Evolutionary conservation across 1,140 invertebrate genomes (phyloP).

Genomic region (Dolichoris vasculosae): DNA sequence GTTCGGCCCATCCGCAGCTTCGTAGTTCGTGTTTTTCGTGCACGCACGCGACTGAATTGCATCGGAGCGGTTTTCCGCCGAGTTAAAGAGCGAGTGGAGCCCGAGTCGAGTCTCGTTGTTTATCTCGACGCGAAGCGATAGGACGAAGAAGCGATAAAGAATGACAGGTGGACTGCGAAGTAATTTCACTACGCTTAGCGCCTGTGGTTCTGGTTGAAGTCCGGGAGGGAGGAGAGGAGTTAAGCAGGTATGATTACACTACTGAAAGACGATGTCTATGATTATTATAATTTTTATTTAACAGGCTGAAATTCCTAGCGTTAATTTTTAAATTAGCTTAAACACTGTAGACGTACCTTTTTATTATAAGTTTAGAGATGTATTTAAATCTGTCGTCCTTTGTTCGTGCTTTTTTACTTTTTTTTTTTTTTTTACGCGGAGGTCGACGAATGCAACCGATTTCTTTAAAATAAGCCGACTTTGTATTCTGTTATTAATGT

Average conservation of each 20-base stretch:
- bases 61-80: background rate
- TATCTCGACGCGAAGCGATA: background rate
- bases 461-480: background rate
- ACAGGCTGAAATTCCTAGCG: background rate
- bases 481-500: background rate
- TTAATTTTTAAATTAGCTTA: background rate
- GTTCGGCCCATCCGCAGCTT: background rate
- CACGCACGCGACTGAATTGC: background rate
- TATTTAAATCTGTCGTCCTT: background rate
- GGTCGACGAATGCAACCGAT: background rate
- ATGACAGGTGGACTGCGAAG: conserved; percentile 8
- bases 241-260: background rate
- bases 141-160: background rate
- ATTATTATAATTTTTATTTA: conserved; percentile 9
- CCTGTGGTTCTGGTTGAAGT: background rate
- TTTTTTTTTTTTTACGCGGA: background rate
- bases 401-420: background rate
- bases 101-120: background rate
- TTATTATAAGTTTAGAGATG: background rate
- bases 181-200: background rate
- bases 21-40: background rate
- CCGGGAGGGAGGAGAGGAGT: background rate
- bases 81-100: background rate
- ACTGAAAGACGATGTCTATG: background rate
- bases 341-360: background rate